Conservation (phyloP, 2,888 invertebrate species). For the Incurvaria masculella region DNA sequence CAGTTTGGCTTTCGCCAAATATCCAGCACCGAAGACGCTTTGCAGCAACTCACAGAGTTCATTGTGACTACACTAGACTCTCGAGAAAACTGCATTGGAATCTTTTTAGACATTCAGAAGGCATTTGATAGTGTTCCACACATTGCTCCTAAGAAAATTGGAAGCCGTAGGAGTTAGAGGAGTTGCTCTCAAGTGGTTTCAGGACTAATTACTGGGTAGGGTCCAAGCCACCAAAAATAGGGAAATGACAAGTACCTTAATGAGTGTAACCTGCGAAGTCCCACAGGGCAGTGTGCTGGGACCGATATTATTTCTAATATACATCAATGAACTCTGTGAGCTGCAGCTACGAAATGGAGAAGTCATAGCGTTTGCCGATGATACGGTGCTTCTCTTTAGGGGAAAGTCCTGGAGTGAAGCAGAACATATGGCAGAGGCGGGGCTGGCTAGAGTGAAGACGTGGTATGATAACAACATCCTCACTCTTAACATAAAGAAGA, state of each 20-base stretch:
- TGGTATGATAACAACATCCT: neutral
- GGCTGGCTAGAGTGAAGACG: neutral
- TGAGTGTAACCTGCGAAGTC: neutral
- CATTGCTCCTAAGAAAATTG: neutral
- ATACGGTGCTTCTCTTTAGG: neutral
- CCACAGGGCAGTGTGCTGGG: neutral
- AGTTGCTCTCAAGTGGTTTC: neutral
- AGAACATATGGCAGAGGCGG: neutral
- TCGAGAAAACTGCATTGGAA: neutral
- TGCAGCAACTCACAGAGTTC: neutral
- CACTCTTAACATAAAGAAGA: neutral
- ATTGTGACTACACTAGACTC: neutral
- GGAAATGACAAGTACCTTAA: neutral
- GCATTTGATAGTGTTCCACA: neutral
- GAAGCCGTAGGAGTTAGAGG: neutral
- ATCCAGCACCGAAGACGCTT: neutral
- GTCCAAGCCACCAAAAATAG: neutral
- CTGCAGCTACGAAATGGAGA: neutral
- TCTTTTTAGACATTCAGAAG: neutral
- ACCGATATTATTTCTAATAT: neutral
- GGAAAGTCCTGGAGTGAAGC: neutral
- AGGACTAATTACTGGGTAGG: neutral
- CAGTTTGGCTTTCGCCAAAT: neutral
- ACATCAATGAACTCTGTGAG: neutral
- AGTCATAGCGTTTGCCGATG: neutral